Conservation (phyloP, 2,797 vertebrate species). For the Hippoglossus hippoglossus region DNA sequence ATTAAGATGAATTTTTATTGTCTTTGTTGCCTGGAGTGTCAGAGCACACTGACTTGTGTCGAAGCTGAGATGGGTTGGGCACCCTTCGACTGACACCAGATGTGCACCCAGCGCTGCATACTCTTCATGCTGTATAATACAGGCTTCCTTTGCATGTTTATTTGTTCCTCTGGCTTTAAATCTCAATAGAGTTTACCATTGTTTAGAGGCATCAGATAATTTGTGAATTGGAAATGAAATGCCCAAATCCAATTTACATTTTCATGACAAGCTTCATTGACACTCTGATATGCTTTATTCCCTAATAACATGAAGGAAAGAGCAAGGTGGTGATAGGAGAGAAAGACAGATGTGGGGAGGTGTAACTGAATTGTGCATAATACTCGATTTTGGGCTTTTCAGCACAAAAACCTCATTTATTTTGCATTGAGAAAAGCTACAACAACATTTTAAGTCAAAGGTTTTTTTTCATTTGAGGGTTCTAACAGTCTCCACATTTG, state of each 20-base stretch:
- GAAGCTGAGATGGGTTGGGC: constrained; percentile 22
- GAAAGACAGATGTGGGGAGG: constrained; percentile 4
- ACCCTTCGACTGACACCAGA: constrained; percentile 25
- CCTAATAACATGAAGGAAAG: constrained; percentile 38
- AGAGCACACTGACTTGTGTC: constrained; percentile 40
- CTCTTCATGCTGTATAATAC: neutral
- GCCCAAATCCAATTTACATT: constrained; percentile 77
- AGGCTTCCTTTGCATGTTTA: constrained; percentile 9
- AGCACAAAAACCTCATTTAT: constrained; percentile 54
- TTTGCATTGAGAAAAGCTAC: constrained; percentile 44
- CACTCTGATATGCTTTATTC: constrained; percentile 73
- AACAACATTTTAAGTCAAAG: constrained; percentile 45
- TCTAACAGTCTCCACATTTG: constrained; percentile 77
- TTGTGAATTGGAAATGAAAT: constrained; percentile 74
- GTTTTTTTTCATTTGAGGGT: constrained; percentile 70
- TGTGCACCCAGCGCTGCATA: constrained; percentile 14
- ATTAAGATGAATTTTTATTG: constrained; percentile 77
- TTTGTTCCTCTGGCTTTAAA: constrained; percentile 46
- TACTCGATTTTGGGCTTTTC: constrained; percentile 33
- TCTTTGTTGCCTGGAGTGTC: constrained; percentile 62
- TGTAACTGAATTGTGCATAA: constrained; percentile 26
- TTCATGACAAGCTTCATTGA: constrained; percentile 79
- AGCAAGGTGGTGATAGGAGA: constrained; percentile 23
- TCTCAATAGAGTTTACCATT: constrained; percentile 49
- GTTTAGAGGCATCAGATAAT: constrained; percentile 73